These are phyloP conservation scores for Sinonovacula constricta DNA, from an alignment of 1,140 invertebrate species.

Conservation along the genomic window DNA sequence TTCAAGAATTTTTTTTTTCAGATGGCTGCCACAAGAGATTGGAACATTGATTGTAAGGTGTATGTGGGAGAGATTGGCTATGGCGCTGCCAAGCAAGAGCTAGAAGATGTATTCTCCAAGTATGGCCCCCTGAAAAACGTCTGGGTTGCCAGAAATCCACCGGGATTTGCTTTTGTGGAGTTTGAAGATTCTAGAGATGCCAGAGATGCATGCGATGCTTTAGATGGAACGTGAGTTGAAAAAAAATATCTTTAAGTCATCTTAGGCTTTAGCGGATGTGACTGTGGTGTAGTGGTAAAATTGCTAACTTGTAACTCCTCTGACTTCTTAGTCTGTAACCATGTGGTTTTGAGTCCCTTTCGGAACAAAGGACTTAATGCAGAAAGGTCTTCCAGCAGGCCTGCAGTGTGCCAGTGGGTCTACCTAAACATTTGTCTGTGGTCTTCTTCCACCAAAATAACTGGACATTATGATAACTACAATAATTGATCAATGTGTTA, in stretches of 20 bases:
- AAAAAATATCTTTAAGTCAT: neutral
- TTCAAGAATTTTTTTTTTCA: neutral
- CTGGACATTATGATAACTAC: too few relatives aligned
- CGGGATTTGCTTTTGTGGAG: slow-evolving; percentile 95
- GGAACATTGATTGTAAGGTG: slow-evolving; percentile 91
- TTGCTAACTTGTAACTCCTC: neutral
- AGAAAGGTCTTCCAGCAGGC: neutral
- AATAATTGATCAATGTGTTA: too few relatives aligned
- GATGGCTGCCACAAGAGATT: slow-evolving; percentile 31
- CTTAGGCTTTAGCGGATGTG: neutral
- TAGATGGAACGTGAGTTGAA: slow-evolving; percentile 88
- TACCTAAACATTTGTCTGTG: too few relatives aligned
- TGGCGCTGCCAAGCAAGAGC: slow-evolving; percentile 67
- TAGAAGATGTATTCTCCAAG: slow-evolving; percentile 79
- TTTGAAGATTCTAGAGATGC: slow-evolving; percentile 96
- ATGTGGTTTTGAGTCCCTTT: neutral
- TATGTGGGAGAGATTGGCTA: slow-evolving; percentile 94
- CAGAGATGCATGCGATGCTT: slow-evolving; percentile 92
- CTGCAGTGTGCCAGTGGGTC: too few relatives aligned
- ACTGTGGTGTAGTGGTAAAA: neutral
- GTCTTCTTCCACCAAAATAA: too few relatives aligned
- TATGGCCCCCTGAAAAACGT: slow-evolving; percentile 96
- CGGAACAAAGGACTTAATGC: neutral
- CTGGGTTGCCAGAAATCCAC: slow-evolving; percentile 92
- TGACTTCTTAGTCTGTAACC: neutral